Evolutionary conservation across 2,113 vertebrate genomes (phyloP).

Genomic region (Alligator mississippiensis): DNA sequence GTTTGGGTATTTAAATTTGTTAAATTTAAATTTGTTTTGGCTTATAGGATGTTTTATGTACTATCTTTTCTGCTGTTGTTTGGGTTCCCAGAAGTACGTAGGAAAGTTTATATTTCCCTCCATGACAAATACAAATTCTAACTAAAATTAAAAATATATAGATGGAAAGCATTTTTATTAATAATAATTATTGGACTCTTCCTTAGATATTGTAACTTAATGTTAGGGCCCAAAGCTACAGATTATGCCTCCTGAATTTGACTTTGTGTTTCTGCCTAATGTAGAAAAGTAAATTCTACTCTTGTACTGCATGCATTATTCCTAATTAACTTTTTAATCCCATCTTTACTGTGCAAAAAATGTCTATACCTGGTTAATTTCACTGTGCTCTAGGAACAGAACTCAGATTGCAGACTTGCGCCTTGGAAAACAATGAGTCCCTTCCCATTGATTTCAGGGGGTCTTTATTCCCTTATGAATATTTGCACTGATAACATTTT

Average conservation of each 20-base stretch:
- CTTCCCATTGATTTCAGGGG: slow-evolving; percentile 48
- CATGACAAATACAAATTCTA: background rate
- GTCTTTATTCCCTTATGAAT: slow-evolving; percentile 41
- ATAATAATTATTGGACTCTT: fast-evolving
- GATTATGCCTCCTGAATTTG: background rate
- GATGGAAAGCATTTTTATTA: background rate
- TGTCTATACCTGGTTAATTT: slow-evolving; percentile 31
- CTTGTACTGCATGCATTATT: background rate
- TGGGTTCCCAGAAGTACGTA: background rate
- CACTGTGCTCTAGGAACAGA: background rate
- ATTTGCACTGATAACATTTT: slow-evolving; percentile 47
- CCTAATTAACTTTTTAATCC: background rate
- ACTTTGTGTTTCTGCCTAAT: background rate
- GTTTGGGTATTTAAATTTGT: background rate
- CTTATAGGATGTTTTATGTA: background rate
- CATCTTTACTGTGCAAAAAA: background rate
- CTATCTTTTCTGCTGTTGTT: background rate
- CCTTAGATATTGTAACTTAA: background rate
- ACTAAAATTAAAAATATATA: background rate
- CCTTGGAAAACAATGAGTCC: background rate
- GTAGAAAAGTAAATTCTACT: background rate
- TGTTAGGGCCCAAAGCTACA: background rate
- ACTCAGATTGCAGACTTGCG: slow-evolving; percentile 40
- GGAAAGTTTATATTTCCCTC: background rate
- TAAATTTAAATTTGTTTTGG: background rate